A percentile compares a stretch with the other conserved stretches of the same genome.
Evolutionary conservation across 2,797 vertebrate genomes (phyloP).

Genomic region (Gymnothorax javanicus): DNA sequence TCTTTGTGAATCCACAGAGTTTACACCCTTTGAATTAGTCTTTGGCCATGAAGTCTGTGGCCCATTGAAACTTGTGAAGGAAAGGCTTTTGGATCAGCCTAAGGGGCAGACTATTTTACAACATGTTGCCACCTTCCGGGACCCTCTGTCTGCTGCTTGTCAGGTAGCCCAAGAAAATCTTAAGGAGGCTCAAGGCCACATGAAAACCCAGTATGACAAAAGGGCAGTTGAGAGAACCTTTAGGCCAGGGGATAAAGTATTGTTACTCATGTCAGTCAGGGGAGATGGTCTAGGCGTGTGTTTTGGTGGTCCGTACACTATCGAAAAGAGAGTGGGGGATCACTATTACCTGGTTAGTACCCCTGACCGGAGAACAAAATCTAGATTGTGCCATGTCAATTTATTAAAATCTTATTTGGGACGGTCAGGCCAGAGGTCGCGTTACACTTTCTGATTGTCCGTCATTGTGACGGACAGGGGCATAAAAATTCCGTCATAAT

Average conservation of each 20-base stretch:
- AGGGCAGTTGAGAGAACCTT: not conserved
- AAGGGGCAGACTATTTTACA: not conserved
- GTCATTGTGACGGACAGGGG: too few species aligned
- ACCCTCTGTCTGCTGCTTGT: not conserved
- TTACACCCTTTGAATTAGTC: not conserved
- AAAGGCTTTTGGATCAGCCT: not conserved
- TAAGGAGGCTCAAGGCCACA: not conserved
- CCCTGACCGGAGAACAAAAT: not conserved
- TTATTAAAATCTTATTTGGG: not conserved
- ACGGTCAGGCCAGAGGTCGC: too few species aligned
- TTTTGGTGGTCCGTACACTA: not conserved
- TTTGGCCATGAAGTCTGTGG: not conserved
- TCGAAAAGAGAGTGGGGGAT: not conserved
- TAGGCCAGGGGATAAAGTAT: slow-evolving; percentile 3
- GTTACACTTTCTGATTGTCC: too few species aligned
- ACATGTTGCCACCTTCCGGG: too few species aligned
- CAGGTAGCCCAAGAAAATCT: not conserved
- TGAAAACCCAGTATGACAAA: not conserved
- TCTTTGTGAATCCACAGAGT: not conserved
- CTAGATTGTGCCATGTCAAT: slow-evolving; percentile 23
- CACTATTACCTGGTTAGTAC: not conserved
- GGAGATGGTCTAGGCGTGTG: not conserved
- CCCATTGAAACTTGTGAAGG: not conserved
- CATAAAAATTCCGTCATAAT: too few species aligned
- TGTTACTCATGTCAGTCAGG: not conserved